Conservation (phyloP, 1,140 invertebrate species). For the Bacillus rossius region DNA sequence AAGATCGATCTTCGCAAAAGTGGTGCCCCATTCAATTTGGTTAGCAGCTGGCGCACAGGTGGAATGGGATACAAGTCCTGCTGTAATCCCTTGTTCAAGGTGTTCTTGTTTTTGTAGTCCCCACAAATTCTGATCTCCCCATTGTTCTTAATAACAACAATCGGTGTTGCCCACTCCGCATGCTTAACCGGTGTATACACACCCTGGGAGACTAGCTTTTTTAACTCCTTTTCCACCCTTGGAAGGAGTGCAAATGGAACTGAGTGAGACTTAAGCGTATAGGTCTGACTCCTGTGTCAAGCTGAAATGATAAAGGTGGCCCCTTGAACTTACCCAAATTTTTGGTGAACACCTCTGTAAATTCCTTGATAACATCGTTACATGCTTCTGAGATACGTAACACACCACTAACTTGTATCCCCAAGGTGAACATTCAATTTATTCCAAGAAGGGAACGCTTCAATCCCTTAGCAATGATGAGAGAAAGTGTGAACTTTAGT, state of each 20-base stretch:
- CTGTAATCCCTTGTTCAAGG: slow-evolving; percentile 18
- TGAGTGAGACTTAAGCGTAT: not conserved
- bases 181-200: not conserved
- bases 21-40: slow-evolving; percentile 21
- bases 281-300: not conserved
- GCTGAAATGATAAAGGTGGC: not conserved
- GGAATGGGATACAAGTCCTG: slow-evolving; percentile 18
- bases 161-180: slow-evolving; percentile 16
- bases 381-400: slow-evolving; percentile 1
- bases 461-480: too few relatives aligned
- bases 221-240: not conserved
- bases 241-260: not conserved
- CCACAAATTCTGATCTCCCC: slow-evolving; percentile 30
- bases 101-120: slow-evolving; percentile 33
- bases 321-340: not conserved
- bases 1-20: slow-evolving; percentile 33
- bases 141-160: slow-evolving; percentile 14
- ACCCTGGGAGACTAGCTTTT: not conserved
- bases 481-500: too few relatives aligned
- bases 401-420: slow-evolving; percentile 1
- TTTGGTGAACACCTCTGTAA: not conserved
- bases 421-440: not conserved
- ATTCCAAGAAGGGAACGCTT: too few relatives aligned
- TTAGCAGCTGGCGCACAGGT: slow-evolving; percentile 13
- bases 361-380: slow-evolving; percentile 9